Base-by-base conservation (phyloP, 2,113 vertebrate genomes). In the Urocolius indicus region DNA sequence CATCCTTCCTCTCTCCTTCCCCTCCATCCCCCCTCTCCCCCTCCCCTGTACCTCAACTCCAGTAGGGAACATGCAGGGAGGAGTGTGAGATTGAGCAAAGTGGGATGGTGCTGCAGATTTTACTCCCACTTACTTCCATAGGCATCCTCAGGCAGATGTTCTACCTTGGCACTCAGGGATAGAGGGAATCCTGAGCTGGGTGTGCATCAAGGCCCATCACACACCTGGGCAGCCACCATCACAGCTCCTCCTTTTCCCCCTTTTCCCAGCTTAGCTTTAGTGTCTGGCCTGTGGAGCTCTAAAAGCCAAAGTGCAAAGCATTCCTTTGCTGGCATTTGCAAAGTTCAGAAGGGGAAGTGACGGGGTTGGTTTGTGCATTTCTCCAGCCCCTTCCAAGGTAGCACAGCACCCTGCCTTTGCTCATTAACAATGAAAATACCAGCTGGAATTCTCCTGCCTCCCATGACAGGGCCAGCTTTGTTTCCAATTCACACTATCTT, bases 401-500 rank as follows among this genome's bases (percentile, higher is more conserved):
- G 48, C 82, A 46, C 34, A 88, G 84, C 14, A 4, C 86, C 58
- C 94, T 88, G 95, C 78, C 76, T 90, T 96, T 94, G 86, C 95
- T 95, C 97, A 73, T 84, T 97, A 89, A 94, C 95, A 95, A 95
- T 92, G 90, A 93, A 94, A 96, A 98, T 97, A 98, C 97, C 97
- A 97, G 97, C 96, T 97, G 97, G 98, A 97, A 97, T 96, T 95
- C 96, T 97, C 95, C 95, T 96, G 91, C 95, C 1, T 54, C 84
- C 91, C 65, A 36, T 95, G 84, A 98, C 97, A 98, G 98, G 96
- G 96, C 85, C 73, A 54, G 87, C 98, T 98, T 99, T 99, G 99
- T 99, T 98, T 96, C 92, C 94, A 78, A 87, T 97, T 94, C 98
- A 98, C 96, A 98, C 98, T 98, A 97, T 98, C 98, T 98, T 97